Evolutionary conservation across 1,140 invertebrate species (phyloP).

Genomic region (Coelopa frigida): DNA sequence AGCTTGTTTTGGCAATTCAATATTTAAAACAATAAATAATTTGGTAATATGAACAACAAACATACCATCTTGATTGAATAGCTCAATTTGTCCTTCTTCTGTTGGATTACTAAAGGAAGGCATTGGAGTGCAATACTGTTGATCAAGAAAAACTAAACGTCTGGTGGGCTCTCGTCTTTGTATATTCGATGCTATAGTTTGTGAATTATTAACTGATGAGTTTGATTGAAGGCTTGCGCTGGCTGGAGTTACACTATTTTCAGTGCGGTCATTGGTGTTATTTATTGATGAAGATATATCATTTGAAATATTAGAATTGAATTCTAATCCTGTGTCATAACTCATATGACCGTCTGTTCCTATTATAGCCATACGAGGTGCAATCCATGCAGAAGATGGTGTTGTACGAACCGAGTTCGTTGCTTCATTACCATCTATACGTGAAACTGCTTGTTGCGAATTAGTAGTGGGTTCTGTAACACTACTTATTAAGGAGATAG

Average conservation of each 20-base stretch:
- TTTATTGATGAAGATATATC: not conserved
- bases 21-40: too few relatives aligned
- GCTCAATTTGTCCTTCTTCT: slow-evolving; percentile 64
- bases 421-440: not conserved
- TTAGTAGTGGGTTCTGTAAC: too few relatives aligned
- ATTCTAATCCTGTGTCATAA: not conserved
- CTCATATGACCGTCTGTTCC: not conserved
- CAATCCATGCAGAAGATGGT: slow-evolving; percentile 7
- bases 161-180: slow-evolving; percentile 13
- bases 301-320: not conserved
- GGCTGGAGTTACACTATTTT: not conserved
- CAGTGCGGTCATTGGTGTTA: not conserved
- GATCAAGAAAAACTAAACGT: slow-evolving; percentile 30
- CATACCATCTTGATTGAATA: slow-evolving; percentile 61
- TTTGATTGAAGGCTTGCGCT: too few relatives aligned
- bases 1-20: too few relatives aligned
- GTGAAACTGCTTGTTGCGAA: slow-evolving; percentile 4
- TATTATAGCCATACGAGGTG: slow-evolving; percentile 1
- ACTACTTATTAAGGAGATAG: too few relatives aligned
- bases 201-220: too few relatives aligned
- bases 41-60: slow-evolving; percentile 41
- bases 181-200: not conserved
- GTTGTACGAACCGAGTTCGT: slow-evolving; percentile 2
- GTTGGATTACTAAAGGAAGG: slow-evolving; percentile 47
- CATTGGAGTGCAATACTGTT: slow-evolving; percentile 48